Conservation (phyloP, 2,113 vertebrate genomes). For the Rousettus leschenaultii region DNA sequence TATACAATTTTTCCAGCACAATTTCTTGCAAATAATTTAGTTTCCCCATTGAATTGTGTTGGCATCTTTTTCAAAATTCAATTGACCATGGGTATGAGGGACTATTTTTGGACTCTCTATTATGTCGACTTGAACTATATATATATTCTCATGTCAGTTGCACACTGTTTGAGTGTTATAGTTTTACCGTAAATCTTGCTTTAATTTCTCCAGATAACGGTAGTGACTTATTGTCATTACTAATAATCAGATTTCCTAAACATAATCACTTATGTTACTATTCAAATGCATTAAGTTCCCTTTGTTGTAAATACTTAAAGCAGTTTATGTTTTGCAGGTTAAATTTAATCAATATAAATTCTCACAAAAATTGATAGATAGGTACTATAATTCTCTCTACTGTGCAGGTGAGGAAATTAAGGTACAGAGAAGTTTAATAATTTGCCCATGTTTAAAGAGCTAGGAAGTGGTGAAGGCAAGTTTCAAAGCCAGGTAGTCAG, state of each 20-base stretch:
- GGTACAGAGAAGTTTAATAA: not conserved
- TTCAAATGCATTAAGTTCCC: not conserved
- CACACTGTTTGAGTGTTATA: not conserved
- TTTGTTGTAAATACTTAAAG: not conserved
- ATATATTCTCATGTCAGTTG: not conserved
- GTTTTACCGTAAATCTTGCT: not conserved
- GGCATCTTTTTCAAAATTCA: not conserved
- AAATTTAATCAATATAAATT: not conserved
- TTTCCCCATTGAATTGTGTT: not conserved
- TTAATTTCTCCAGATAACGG: not conserved
- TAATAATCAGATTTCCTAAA: not conserved
- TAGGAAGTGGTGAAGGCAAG: not conserved
- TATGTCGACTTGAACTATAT: not conserved
- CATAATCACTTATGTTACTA: not conserved
- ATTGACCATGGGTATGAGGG: not conserved
- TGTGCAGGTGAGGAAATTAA: not conserved
- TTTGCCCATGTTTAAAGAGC: not conserved
- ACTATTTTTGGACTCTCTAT: not conserved
- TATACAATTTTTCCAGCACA: not conserved
- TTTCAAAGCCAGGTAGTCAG: not conserved
- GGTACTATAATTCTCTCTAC: not conserved
- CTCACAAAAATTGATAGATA: not conserved
- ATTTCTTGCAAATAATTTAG: conserved; percentile 34
- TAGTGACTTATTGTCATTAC: not conserved
- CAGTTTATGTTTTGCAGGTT: not conserved